Evolutionary conservation across 2,888 invertebrate species (phyloP).

Genomic region (Lithophane leautieri): DNA sequence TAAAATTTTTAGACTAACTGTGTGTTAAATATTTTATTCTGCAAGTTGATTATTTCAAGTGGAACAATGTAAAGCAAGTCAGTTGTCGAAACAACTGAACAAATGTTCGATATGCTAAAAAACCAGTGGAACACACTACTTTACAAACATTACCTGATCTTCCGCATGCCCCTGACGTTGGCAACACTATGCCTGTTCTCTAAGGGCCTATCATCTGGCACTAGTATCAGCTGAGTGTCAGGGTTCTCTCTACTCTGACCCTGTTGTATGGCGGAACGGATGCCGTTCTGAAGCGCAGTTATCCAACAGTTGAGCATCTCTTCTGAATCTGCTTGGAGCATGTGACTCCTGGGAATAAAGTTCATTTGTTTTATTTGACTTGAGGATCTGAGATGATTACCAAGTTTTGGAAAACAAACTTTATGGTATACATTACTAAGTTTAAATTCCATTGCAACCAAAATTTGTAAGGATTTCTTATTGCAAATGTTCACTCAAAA

Average conservation of each 20-base stretch:
- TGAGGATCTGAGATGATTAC: not conserved
- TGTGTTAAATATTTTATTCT: not conserved
- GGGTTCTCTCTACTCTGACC: constrained; percentile 88
- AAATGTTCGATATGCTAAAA: not conserved
- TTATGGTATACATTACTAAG: not conserved
- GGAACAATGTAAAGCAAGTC: not conserved
- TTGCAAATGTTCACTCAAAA: not conserved
- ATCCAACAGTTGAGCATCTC: constrained; percentile 97
- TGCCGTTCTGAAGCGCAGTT: constrained; percentile 96
- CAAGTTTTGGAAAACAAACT: not conserved
- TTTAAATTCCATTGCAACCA: not conserved
- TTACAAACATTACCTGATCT: constrained; percentile 72
- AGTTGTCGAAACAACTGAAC: not conserved
- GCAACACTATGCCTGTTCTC: constrained; percentile 69
- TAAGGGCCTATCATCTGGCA: constrained; percentile 77
- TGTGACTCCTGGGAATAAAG: constrained; percentile 93
- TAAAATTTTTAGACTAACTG: not conserved
- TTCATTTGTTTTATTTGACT: constrained; percentile 1
- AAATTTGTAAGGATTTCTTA: not conserved
- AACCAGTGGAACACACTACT: not conserved
- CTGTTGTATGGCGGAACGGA: constrained; percentile 95
- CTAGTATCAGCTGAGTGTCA: constrained; percentile 83
- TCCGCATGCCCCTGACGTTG: constrained; percentile 78
- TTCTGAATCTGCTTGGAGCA: constrained; percentile 99
- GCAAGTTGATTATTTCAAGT: not conserved